Evolutionary conservation across 2,888 invertebrate species (phyloP).

Genomic region (Parochlus steinenii): DNA sequence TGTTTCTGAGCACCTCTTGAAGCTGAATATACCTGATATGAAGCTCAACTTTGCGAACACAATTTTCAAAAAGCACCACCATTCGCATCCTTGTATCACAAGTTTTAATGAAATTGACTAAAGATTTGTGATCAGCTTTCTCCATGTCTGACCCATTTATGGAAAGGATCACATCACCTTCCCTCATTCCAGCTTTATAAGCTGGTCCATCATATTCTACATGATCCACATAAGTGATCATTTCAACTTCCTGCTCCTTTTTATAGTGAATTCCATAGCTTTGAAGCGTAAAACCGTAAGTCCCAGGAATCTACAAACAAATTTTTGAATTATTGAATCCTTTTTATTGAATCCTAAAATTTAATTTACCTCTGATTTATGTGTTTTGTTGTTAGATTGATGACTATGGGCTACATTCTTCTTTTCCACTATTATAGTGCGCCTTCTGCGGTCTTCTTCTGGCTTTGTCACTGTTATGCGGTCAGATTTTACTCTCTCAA

Average conservation of each 20-base stretch:
- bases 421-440: constrained; percentile 85
- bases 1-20: constrained; percentile 65
- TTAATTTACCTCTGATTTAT: too few species aligned
- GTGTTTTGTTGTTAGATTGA: too few species aligned
- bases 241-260: constrained; percentile 83
- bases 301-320: too few species aligned
- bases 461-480: constrained; percentile 46
- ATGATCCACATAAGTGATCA: constrained; percentile 94
- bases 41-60: constrained; percentile 84
- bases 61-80: constrained; percentile 93
- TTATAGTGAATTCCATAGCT: constrained; percentile 95
- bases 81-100: constrained; percentile 84
- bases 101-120: constrained; percentile 82
- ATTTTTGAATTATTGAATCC: too few species aligned
- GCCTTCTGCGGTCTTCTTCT: constrained; percentile 70
- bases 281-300: constrained; percentile 91
- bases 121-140: constrained; percentile 79
- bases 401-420: too few species aligned
- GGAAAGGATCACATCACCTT: constrained; percentile 90
- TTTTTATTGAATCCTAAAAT: too few species aligned
- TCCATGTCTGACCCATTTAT: constrained; percentile 95
- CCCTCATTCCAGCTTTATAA: constrained; percentile 81
- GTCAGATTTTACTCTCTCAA: constrained; percentile 57
- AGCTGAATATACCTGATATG: constrained; percentile 86
- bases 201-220: constrained; percentile 88